phyloP scores from a whole-genome alignment of 2,113 vertebrate genomes.

The Pica pica region DNA sequence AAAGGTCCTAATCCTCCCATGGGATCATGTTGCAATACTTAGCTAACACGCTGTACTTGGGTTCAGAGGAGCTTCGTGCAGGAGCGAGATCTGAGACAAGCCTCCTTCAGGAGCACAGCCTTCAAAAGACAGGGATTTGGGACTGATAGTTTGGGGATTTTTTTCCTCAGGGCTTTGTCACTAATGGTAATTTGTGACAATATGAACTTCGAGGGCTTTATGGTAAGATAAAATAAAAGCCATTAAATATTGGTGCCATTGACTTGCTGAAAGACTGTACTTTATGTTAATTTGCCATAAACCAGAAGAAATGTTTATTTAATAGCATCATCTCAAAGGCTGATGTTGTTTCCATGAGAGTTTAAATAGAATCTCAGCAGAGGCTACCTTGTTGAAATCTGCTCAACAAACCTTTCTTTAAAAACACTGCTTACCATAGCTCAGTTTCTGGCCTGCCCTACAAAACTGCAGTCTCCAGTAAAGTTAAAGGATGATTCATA shows the following conservation, averaged over 20 bases:
- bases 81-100: background rate
- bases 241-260: background rate
- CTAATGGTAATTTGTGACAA: background rate
- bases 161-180: background rate
- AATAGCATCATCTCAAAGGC: background rate
- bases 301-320: background rate
- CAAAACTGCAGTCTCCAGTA: background rate
- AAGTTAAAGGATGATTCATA: constrained; percentile 46
- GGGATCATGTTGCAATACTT: background rate
- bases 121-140: background rate
- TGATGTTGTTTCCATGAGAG: background rate
- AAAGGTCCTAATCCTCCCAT: background rate
- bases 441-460: background rate
- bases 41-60: background rate
- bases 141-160: background rate
- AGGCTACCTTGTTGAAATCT: background rate
- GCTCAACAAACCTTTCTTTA: background rate
- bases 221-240: background rate
- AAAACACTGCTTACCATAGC: background rate
- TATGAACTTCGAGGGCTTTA: background rate
- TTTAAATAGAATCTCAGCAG: background rate
- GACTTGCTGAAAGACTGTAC: background rate
- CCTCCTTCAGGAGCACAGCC: background rate
- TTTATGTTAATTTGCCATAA: background rate
- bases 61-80: background rate